Base-by-base conservation (phyloP, 2,113 vertebrate genomes). In the Erythrocercus mccallii region DNA sequence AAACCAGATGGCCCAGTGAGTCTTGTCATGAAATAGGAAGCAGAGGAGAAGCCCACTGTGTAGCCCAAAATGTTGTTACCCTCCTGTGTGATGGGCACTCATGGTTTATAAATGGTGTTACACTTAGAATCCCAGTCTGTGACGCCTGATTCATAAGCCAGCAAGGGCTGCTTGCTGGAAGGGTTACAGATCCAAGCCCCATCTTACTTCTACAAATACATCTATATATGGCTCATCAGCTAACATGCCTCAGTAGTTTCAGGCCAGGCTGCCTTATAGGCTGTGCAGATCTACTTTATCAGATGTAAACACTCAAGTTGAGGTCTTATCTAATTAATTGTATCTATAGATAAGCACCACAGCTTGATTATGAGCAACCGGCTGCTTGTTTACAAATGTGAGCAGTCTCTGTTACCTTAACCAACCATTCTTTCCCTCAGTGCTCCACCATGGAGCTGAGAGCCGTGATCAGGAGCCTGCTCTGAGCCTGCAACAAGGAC, bases 1-100 rank as follows among this genome's bases (percentile, higher is more conserved):
- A 71, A 94, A 93, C 54, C 94, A 93, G 86, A 92, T 95, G 91
- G 88, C 42, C 35, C 33, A 50, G 33, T 30, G 54, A n/a, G 68
- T 77, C 83, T 42, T 61, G 22, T 47, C 64, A 31, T 20, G 80
- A 82, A 81, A 66, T 2, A 78, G 48, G n/a, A 68, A 86, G 51
- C 1, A 15, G 37, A 72, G 47, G 33, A 93, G 58, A 80, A 77
- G 35, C 54, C 47, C 37, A 37, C 12, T 27, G 11, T 4, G 3
- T 9, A 86, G 50, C 69, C 38, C 78, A 50, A 66, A 88, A 87
- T 20, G 30, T 28, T 50, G 42, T 76, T 66, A 16, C 12, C 2
- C 35, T 10, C 37, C 37, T 20, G 13, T 3, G 14, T 42, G 79
- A 78, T 20, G 48, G n/a, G n/a, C 3, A 25, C 42, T 81, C 22